Conservation (phyloP, 2,113 vertebrate genomes). For the Myiagra hebetior region DNA sequence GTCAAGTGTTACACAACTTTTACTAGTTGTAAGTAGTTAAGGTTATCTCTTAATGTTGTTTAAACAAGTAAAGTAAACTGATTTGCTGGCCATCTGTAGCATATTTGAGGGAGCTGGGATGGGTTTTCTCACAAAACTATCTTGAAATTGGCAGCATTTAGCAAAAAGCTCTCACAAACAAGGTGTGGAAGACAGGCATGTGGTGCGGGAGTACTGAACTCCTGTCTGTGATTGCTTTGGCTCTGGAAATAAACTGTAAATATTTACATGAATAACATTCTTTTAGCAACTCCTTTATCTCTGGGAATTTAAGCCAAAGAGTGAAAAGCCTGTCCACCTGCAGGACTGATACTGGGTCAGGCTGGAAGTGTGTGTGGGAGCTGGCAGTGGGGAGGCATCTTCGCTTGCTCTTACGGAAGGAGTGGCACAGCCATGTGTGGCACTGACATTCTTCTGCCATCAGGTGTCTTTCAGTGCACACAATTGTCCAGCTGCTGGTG, state of each 20-base stretch:
- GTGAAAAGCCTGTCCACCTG: not conserved
- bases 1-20: not conserved
- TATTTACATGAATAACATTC: not conserved
- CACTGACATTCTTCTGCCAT: not conserved
- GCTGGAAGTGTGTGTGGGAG: not conserved
- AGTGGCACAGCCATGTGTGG: rapidly evolving
- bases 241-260: not conserved
- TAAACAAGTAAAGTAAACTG: constrained; percentile 23
- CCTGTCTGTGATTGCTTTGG: not conserved
- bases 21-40: not conserved
- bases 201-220: not conserved
- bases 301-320: not conserved
- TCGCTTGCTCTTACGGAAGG: not conserved
- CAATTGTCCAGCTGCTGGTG: not conserved
- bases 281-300: not conserved
- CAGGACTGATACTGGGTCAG: not conserved
- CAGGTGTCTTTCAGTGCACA: not conserved
- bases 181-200: rapidly evolving
- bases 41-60: constrained; percentile 19
- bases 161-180: not conserved
- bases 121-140: not conserved
- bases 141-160: not conserved
- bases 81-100: not conserved
- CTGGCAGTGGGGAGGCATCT: not conserved
- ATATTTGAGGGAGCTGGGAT: not conserved